Evolutionary conservation across 1,140 invertebrate species (phyloP).

Genomic region (Atta texana): DNA sequence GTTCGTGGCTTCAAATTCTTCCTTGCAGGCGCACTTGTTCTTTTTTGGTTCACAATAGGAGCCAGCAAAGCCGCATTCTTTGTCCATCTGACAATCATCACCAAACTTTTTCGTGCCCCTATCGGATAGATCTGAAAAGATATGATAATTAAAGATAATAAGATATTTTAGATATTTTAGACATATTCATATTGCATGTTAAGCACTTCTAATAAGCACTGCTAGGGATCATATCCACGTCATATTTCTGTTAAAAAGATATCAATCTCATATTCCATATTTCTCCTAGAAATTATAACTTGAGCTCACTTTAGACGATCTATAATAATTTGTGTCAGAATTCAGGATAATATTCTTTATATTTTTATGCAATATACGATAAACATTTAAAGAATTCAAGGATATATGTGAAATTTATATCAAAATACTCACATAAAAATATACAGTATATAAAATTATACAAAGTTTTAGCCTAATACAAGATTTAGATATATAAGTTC

Average conservation of each 20-base stretch:
- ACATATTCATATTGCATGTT: neutral
- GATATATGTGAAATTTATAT: neutral
- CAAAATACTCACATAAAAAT: neutral
- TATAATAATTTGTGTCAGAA: neutral
- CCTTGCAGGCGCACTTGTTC: conserved; percentile 90
- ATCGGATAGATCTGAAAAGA: conserved; percentile 83
- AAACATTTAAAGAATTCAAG: neutral
- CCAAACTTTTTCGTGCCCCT: conserved; percentile 89
- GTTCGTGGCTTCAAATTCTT: conserved; percentile 91
- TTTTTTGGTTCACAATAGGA: conserved; percentile 90
- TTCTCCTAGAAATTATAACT: no score
- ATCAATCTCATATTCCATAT: neutral
- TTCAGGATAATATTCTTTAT: neutral
- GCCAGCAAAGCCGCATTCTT: conserved; percentile 91
- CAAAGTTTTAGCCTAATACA: neutral
- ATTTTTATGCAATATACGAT: neutral
- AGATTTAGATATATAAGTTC: neutral
- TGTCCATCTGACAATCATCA: conserved; percentile 89
- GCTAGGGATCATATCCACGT: neutral
- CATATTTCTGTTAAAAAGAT: neutral
- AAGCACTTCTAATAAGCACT: neutral
- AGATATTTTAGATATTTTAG: neutral
- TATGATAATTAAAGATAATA: neutral
- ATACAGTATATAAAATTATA: neutral
- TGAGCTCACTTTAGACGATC: neutral